phyloP scores from a whole-genome alignment of 1,140 invertebrate species.

The Hyles vespertilio region DNA sequence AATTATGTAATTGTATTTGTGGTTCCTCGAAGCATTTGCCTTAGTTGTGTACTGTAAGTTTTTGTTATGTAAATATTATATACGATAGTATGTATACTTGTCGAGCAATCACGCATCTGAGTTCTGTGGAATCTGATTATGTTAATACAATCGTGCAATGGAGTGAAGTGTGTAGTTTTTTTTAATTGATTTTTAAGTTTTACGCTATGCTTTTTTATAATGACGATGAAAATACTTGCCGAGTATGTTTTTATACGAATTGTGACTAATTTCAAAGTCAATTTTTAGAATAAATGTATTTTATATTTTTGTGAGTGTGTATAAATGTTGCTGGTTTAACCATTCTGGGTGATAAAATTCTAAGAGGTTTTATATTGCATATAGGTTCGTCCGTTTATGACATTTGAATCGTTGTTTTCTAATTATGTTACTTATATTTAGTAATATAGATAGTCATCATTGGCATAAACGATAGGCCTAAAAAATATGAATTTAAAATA shows the following conservation, averaged over 20 bases:
- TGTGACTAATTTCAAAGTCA: constrained; percentile 16
- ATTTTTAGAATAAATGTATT: constrained; percentile 24
- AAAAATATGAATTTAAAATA: background rate
- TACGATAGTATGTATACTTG: constrained; percentile 3
- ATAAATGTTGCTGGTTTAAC: constrained; percentile 31
- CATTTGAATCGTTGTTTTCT: no score
- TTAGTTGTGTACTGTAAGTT: constrained; percentile 28
- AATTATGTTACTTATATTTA: no score
- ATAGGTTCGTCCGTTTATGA: background rate
- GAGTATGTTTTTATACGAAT: background rate
- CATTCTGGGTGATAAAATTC: constrained; percentile 15
- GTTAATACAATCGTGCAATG: constrained; percentile 1
- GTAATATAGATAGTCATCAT: no score
- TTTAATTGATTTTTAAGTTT: background rate
- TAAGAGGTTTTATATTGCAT: background rate
- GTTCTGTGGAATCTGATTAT: constrained; percentile 9
- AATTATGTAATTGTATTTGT: constrained; percentile 25
- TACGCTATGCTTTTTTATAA: constrained; percentile 5
- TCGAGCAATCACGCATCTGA: constrained; percentile 4
- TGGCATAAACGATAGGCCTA: no score
- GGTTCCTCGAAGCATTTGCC: constrained; percentile 54
- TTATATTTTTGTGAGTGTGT: constrained; percentile 8
- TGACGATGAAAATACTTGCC: constrained; percentile 18
- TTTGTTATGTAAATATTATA: constrained; percentile 12
- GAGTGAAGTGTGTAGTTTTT: background rate